Conservation (phyloP, 2,888 invertebrate genomes). For the Nemotelus pantherinus region DNA sequence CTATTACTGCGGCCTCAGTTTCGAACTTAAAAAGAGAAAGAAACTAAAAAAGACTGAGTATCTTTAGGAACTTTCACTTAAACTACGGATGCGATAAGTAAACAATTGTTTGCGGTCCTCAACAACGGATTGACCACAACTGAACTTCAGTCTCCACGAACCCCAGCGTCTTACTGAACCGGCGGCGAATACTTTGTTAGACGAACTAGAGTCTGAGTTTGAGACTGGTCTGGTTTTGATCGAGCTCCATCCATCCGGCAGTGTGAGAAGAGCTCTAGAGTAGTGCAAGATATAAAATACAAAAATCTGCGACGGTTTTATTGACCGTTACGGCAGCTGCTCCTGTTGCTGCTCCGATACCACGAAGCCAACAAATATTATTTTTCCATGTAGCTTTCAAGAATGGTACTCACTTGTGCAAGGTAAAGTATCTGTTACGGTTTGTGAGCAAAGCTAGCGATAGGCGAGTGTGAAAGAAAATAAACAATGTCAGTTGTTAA, state of each 20-base stretch:
- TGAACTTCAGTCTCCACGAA: background rate
- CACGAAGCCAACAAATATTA: background rate
- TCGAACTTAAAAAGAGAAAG: background rate
- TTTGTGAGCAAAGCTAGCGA: too few relatives aligned
- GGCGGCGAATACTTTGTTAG: conserved; percentile 12
- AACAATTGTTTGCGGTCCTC: conserved; percentile 16
- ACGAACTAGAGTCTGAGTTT: conserved; percentile 13
- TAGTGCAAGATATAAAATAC: background rate
- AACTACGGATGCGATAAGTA: conserved; percentile 15
- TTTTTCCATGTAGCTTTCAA: conserved; percentile 4
- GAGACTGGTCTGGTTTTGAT: conserved; percentile 28
- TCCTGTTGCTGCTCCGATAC: background rate
- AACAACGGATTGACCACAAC: conserved; percentile 5
- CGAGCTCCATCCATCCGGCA: background rate
- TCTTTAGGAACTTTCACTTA: conserved; percentile 17
- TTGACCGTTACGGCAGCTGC: conserved; percentile 9
- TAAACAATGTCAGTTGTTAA: too few relatives aligned
- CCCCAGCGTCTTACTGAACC: conserved; percentile 20
- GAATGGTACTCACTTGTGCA: conserved; percentile 21
- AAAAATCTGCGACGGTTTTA: conserved; percentile 12
- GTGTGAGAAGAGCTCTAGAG: background rate
- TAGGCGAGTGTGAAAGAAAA: too few relatives aligned
- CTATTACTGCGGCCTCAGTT: background rate
- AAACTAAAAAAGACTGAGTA: conserved; percentile 18
- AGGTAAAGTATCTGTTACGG: background rate